Evolutionary conservation across 1,140 invertebrate genomes (phyloP), one percentile per base, ranked within the genome.

Genomic region (Papilio dardanus): DNA sequence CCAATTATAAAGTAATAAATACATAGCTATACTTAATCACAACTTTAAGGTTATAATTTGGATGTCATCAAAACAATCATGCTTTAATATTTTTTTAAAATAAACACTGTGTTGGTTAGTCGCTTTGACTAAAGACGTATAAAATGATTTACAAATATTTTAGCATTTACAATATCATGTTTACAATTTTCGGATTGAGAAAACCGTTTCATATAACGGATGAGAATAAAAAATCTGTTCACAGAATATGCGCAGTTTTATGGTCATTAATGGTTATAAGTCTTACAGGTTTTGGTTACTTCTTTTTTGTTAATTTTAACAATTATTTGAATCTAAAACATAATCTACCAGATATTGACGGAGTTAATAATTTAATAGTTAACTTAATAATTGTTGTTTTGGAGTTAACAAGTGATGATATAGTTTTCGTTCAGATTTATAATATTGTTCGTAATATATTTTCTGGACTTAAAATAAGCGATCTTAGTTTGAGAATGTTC

Each of bases 81-180:
- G 1, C 24, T 10, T 1, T 28, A 2, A 58, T 28, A 30, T 4
- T 14, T 28, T 62, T 30, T 62, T 16, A 30, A 28, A 28, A 62
- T n/a, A n/a, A n/a, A n/a, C 54, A 62, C 10, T 62, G 14, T 12
- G 24, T 62, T 62, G 24, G 21, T 28, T 68, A 30, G 24, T 35
- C 33, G 6, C 4, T 40, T 68, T 67, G 8, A 69, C 24, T 69
- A 28, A 65, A 65, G 33, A 67, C 24, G 68, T 40, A 12, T 54
- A 77, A 77, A 76, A 91, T 88, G 89, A 83, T 89, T 75, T 88
- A 89, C 66, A 37, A 75, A 28, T 83, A 88, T 79, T 86, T 89
- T 42, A 50, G 76, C 1, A 68, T 77, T 46, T 88, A 85, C 58
- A 88, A 82, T 71, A 82, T 74, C 14, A 50, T 91, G 40, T 83